These are phyloP conservation scores for Eulemur mongoz DNA, from an alignment of 2,797 vertebrate species.

Conservation along the genomic window DNA sequence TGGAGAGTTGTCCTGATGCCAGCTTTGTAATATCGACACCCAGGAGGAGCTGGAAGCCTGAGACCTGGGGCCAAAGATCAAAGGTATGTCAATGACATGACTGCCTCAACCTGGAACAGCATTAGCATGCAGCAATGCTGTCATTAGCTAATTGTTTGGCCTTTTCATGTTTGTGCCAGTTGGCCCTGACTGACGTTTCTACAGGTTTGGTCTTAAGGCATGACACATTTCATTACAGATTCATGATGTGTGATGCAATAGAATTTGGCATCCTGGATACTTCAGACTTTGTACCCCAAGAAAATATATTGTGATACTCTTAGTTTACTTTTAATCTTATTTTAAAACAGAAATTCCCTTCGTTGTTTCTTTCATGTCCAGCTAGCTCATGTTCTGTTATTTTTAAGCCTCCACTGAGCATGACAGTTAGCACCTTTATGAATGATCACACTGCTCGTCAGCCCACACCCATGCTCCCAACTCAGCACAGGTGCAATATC, in stretches of 20 bases:
- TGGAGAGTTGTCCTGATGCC: background rate
- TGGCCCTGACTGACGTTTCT: background rate
- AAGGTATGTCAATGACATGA: background rate
- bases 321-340: background rate
- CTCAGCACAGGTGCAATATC: background rate
- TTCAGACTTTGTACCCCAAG: background rate
- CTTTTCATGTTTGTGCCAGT: background rate
- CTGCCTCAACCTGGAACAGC: background rate
- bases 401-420: background rate
- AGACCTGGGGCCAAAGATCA: background rate
- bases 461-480: background rate
- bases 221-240: background rate
- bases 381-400: background rate
- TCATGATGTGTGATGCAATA: background rate
- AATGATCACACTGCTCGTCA: background rate
- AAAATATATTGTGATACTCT: background rate
- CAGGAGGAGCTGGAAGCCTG: background rate
- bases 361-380: background rate
- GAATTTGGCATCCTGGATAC: background rate
- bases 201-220: background rate
- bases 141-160: background rate
- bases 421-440: background rate
- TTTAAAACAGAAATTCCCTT: conserved; percentile 3
- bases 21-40: background rate
- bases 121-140: background rate